Conservation (phyloP, 2,113 vertebrate species). For the Coreoperca whiteheadi region DNA sequence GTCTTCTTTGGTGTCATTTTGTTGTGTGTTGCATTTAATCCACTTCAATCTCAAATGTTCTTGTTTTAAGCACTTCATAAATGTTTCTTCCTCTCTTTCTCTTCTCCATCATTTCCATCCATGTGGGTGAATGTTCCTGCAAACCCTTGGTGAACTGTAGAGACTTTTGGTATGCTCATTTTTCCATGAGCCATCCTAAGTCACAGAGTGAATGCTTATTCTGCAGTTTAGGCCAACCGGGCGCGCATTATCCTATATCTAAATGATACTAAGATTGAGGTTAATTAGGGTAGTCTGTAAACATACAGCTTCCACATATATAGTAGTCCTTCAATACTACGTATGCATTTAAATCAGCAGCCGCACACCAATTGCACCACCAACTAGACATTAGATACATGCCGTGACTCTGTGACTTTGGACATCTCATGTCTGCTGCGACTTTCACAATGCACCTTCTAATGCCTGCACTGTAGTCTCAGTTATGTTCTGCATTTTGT, state of each 20-base stretch:
- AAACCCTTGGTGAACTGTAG: slow-evolving; percentile 90
- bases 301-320: not conserved
- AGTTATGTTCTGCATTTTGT: slow-evolving; percentile 65
- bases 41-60: slow-evolving; percentile 69
- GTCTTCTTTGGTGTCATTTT: slow-evolving; percentile 63
- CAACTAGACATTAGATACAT: slow-evolving; percentile 9
- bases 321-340: not conserved
- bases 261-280: not conserved
- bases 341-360: slow-evolving; percentile 15
- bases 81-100: slow-evolving; percentile 82
- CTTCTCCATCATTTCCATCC: slow-evolving; percentile 89
- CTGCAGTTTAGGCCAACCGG: not conserved
- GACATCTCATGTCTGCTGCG: slow-evolving; percentile 84
- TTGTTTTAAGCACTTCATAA: slow-evolving; percentile 75
- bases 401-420: slow-evolving; percentile 84
- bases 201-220: slow-evolving; percentile 76
- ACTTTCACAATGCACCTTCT: slow-evolving; percentile 59
- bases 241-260: not conserved
- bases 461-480: slow-evolving; percentile 70
- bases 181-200: slow-evolving; percentile 85
- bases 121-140: slow-evolving; percentile 90
- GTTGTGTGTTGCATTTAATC: slow-evolving; percentile 62
- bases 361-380: not conserved
- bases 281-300: not conserved
- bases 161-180: slow-evolving; percentile 91